phyloP scores from a whole-genome alignment of 2,797 vertebrate genomes.

The Helarctos malayanus region DNA sequence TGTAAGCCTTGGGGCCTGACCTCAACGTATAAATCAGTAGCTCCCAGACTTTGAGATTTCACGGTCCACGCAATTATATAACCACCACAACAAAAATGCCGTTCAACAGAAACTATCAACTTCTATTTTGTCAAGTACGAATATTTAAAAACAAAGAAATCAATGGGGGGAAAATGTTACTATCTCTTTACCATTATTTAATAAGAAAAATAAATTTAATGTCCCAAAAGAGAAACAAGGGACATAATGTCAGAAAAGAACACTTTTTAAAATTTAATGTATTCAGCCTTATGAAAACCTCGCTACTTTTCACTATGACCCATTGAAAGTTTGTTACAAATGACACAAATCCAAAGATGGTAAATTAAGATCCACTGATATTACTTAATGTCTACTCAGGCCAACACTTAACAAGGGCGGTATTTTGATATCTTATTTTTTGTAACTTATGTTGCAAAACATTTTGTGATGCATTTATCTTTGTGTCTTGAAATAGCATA shows the following conservation, averaged over 20 bases:
- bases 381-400: background rate
- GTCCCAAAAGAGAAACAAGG: background rate
- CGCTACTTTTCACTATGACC: background rate
- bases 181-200: background rate
- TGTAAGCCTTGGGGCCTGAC: conserved; percentile 23
- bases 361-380: too few relatives aligned
- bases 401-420: background rate
- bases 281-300: background rate
- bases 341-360: background rate
- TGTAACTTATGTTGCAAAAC: background rate
- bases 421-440: background rate
- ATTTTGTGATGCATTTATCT: background rate
- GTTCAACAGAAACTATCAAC: background rate
- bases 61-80: background rate
- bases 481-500: background rate
- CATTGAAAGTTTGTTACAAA: background rate
- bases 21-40: conserved; percentile 21
- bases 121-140: conserved; percentile 30
- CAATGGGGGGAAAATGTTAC: background rate
- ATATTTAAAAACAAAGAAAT: background rate
- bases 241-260: background rate
- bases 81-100: background rate
- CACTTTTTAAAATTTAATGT: background rate
- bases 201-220: background rate
- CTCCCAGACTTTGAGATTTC: conserved; percentile 61